Evolutionary conservation across 2,113 vertebrate species (phyloP), one percentile per base, ranked within the genome.

Genomic region (Geococcyx californianus): DNA sequence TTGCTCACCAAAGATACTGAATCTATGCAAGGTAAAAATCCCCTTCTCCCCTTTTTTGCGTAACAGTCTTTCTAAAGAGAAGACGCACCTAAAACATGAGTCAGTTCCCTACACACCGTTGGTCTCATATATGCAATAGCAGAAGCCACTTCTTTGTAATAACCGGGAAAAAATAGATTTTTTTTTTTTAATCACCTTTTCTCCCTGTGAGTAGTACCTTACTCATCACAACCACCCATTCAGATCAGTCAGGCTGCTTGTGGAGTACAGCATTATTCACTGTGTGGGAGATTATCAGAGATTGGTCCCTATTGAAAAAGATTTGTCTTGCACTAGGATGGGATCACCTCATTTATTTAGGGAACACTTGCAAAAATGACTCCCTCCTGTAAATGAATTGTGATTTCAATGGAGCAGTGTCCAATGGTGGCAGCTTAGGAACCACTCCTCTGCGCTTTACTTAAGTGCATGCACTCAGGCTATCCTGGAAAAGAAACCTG

Each of bases 131-230:
- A 36, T 13, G 14, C 55, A 67, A 10, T 33, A 75, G 64, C 19
- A 62, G 66, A 79, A 75, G 72, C 9, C 63, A n/a, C 11, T 11
- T 94, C 45, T 80, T 54, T 60, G 62, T 94, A 58, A 19, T 33
- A 72, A 67, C 9, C 4, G n/a, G 60, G 36, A 79, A 49, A 49
- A 91, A 79, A 19, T 11, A 58, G 45, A 44, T 69, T 55, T 59
- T 78, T 66, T 84, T 73, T 76, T 59, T 33, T 56, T 33, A 55
- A 44, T 74, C 59, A n/a, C 55, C 51, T 74, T 83, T 51, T 33
- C 38, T 92, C 55, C 16, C 38, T 38, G 26, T 95, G 92, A 93
- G 56, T 79, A 68, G 73, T 54, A 36, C 56, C 70, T 96, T 94
- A 91, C 77, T 96, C 84, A 89, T 47, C 62, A 23, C 69, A 87